Percentiles rank a stretch among this genome's conserved stretches.
Conservation (phyloP, 2,113 vertebrate genomes). For the human region DNA sequence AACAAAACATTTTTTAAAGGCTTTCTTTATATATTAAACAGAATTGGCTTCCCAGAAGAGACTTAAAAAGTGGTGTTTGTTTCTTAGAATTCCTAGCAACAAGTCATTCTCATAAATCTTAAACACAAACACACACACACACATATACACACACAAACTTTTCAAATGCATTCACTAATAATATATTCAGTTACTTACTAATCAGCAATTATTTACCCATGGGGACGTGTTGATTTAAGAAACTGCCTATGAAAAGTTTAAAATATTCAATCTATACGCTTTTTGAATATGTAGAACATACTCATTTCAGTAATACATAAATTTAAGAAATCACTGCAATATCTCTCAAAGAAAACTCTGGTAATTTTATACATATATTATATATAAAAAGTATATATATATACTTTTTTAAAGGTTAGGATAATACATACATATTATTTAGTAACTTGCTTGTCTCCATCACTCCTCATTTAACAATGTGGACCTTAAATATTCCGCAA, state of each 20-base stretch:
- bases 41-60: not conserved
- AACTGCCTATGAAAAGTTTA: not conserved
- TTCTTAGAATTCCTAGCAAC: not conserved
- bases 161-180: constrained; percentile 43
- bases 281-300: constrained; percentile 2
- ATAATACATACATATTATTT: not conserved
- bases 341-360: constrained; percentile 4
- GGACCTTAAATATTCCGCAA: not conserved
- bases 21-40: constrained; percentile 39
- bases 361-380: not conserved
- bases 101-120: not conserved
- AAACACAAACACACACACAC: not conserved
- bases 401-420: not conserved
- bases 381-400: not conserved
- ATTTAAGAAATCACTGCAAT: constrained; percentile 13
- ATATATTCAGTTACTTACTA: not conserved
- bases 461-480: not conserved
- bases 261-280: not conserved
- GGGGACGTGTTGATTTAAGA: not conserved
- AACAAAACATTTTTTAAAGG: not conserved
- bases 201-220: not conserved
- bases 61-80: not conserved
- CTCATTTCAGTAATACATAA: constrained; percentile 21
- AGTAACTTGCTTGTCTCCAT: not conserved
- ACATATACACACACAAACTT: not conserved